A percentile compares a stretch with the other conserved stretches of the same genome.
Evolutionary conservation across 2,888 invertebrate genomes (phyloP).

Genomic region (Drosophila colorata): DNA sequence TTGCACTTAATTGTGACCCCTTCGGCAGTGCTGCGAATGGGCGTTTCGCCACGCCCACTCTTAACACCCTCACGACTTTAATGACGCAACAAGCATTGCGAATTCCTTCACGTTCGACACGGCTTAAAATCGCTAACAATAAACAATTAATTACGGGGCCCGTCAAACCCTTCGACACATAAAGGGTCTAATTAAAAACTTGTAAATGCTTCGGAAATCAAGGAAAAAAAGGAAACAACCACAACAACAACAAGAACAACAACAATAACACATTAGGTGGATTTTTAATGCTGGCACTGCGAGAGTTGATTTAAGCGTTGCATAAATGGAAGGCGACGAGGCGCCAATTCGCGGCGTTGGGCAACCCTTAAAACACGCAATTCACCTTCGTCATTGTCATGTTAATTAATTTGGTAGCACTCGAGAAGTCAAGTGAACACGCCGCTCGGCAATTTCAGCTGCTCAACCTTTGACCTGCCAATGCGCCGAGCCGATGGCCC

Average conservation of each 20-base stretch:
- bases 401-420: conserved; percentile 79
- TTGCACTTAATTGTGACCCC: conserved; percentile 38
- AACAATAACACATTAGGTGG: conserved; percentile 18
- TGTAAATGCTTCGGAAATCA: conserved; percentile 50
- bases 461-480: conserved; percentile 48
- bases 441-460: conserved; percentile 31
- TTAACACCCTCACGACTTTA: conserved; percentile 27
- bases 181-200: conserved; percentile 75
- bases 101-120: conserved; percentile 33
- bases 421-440: conserved; percentile 71
- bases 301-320: conserved; percentile 27
- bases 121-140: conserved; percentile 60
- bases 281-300: conserved; percentile 30
- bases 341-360: conserved; percentile 15
- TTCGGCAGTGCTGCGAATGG: not conserved
- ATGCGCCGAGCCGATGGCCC: conserved; percentile 14
- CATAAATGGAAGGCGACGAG: conserved; percentile 29
- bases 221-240: conserved; percentile 10
- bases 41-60: conserved; percentile 24
- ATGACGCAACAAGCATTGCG: conserved; percentile 25
- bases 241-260: conserved; percentile 1
- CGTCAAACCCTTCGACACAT: conserved; percentile 46
- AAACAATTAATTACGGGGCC: conserved; percentile 74
- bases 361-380: conserved; percentile 62
- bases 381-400: conserved; percentile 83